Percentiles rank a stretch among this genome's conserved stretches.
Conservation (phyloP, 2,888 invertebrate species). For the Mongoloraphidia duomilia region DNA sequence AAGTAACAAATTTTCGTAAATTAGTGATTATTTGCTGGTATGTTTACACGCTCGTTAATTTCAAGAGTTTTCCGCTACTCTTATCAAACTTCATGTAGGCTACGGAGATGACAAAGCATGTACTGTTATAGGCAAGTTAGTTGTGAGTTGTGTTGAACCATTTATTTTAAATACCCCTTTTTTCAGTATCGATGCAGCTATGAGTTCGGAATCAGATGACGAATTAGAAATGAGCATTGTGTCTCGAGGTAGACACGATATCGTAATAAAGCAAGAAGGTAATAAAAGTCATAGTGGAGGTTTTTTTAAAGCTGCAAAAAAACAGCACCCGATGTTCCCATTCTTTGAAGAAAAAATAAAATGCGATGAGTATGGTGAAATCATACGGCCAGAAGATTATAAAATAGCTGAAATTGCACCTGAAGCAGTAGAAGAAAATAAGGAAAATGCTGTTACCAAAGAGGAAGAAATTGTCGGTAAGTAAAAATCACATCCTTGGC, state of each 20-base stretch:
- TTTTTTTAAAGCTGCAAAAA: constrained; percentile 78
- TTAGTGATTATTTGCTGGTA: neutral
- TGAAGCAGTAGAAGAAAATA: constrained; percentile 53
- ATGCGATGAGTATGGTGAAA: constrained; percentile 92
- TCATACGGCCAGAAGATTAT: constrained; percentile 85
- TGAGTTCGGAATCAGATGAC: constrained; percentile 70
- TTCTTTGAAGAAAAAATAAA: constrained; percentile 82
- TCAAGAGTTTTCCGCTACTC: too few species aligned
- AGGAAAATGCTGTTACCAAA: constrained; percentile 49
- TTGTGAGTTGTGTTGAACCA: neutral
- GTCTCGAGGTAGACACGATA: constrained; percentile 69
- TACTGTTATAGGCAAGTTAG: neutral
- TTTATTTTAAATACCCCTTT: constrained; percentile 22
- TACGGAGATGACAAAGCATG: too few species aligned
- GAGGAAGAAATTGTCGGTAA: constrained; percentile 39
- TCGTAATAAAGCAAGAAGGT: constrained; percentile 65
- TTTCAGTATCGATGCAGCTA: constrained; percentile 48
- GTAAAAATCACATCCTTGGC: constrained; percentile 35
- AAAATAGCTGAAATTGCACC: constrained; percentile 57
- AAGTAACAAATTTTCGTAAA: constrained; percentile 14
- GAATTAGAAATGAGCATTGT: constrained; percentile 75
- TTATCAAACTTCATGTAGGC: too few species aligned
- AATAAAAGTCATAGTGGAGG: constrained; percentile 46
- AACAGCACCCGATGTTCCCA: constrained; percentile 94
- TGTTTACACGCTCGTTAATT: too few species aligned